A percentile compares a stretch with the other conserved stretches of the same genome.
Evolutionary conservation across 2,113 vertebrate species (phyloP).

Genomic region (Rattus rattus): DNA sequence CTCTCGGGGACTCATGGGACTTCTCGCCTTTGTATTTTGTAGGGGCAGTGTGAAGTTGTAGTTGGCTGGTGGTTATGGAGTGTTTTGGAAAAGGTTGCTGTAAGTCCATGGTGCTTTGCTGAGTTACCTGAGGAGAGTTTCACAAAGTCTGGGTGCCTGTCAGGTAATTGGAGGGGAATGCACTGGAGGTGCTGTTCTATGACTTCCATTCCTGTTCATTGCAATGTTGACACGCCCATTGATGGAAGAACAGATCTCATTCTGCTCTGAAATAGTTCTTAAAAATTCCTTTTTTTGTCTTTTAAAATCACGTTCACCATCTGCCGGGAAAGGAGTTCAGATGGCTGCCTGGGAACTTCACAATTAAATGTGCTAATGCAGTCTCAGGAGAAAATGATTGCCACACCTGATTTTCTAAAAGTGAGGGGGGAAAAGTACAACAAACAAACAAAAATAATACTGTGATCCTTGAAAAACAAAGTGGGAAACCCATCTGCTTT

Average conservation of each 20-base stretch:
- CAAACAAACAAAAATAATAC: constrained; percentile 49
- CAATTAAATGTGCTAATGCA: constrained; percentile 84
- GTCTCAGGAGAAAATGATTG: constrained; percentile 70
- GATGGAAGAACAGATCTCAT: constrained; percentile 74
- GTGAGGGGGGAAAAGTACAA: constrained; percentile 4
- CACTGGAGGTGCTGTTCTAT: not conserved
- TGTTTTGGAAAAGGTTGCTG: constrained; percentile 58
- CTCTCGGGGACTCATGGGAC: not conserved
- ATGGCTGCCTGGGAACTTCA: constrained; percentile 77
- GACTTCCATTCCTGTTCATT: not conserved
- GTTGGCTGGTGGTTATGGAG: constrained; percentile 67
- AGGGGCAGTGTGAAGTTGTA: constrained; percentile 57
- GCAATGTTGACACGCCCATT: constrained; percentile 45
- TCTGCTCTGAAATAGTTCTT: constrained; percentile 79
- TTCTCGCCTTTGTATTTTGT: constrained; percentile 50
- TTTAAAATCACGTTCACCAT: constrained; percentile 83
- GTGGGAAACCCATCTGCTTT: constrained; percentile 78
- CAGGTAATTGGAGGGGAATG: constrained; percentile 73
- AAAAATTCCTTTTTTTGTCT: constrained; percentile 77
- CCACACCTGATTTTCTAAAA: constrained; percentile 76
- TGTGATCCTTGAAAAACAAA: constrained; percentile 34
- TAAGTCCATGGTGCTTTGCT: constrained; percentile 57
- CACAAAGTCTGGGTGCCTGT: constrained; percentile 69
- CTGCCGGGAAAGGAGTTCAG: constrained; percentile 80
- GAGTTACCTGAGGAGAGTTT: constrained; percentile 64